Conservation (phyloP, 1,140 invertebrate species). For the Drosophila murphyi region DNA sequence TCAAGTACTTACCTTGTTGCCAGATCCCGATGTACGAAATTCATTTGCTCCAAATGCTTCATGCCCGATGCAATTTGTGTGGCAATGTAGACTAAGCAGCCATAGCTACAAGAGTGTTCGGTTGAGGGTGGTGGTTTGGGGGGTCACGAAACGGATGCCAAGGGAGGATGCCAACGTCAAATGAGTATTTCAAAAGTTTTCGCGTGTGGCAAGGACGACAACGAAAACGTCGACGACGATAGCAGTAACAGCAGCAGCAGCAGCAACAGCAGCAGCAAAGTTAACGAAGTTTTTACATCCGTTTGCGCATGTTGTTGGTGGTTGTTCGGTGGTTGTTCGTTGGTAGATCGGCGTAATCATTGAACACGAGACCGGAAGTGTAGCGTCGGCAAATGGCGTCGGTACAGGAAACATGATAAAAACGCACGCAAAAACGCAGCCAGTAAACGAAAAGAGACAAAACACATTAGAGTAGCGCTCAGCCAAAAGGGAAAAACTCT, state of each 20-base stretch:
- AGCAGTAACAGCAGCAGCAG: constrained; percentile 4
- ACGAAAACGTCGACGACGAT: constrained; percentile 21
- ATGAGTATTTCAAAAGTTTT: constrained; percentile 82
- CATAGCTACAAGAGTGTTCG: constrained; percentile 86
- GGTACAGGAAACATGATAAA: constrained; percentile 81
- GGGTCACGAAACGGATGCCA: constrained; percentile 38
- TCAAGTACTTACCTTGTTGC: constrained; percentile 88
- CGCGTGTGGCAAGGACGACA: constrained; percentile 59
- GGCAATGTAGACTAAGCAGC: constrained; percentile 90
- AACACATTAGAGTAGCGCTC: constrained; percentile 42
- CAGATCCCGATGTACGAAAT: constrained; percentile 92
- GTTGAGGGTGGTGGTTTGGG: not conserved
- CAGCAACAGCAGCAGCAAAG: constrained; percentile 60
- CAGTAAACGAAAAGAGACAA: constrained; percentile 32
- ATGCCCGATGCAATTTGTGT: constrained; percentile 93
- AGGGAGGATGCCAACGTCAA: constrained; percentile 67
- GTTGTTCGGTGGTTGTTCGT: constrained; percentile 50
- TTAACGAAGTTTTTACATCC: constrained; percentile 84
- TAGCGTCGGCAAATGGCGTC: constrained; percentile 77
- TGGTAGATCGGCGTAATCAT: constrained; percentile 76
- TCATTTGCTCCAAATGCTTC: constrained; percentile 93
- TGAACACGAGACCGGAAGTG: constrained; percentile 83
- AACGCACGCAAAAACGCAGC: constrained; percentile 58
- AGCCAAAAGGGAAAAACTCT: constrained; percentile 8
- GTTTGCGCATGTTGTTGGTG: constrained; percentile 75